These are phyloP conservation scores for Anhinga rufa DNA, from an alignment of 2,113 vertebrate species.

Conservation along the genomic window DNA sequence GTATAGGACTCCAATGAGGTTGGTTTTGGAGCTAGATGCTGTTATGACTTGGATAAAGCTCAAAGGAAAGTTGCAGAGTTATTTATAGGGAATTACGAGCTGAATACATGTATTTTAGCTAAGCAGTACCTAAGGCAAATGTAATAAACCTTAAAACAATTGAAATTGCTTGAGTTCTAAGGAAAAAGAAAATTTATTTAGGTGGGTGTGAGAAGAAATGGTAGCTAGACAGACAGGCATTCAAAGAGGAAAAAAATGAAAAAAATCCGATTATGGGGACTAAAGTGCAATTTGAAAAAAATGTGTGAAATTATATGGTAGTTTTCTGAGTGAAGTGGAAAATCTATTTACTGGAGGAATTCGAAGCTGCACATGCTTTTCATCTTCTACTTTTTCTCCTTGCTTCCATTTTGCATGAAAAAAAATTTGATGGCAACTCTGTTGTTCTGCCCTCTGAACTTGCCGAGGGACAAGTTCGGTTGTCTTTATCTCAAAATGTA, in stretches of 20 bases:
- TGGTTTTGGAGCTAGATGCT: background rate
- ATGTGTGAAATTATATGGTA: background rate
- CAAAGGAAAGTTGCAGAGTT: background rate
- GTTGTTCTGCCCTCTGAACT: background rate
- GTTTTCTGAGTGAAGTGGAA: background rate
- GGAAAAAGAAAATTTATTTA: background rate
- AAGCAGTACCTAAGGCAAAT: constrained; percentile 4
- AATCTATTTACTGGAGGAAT: background rate
- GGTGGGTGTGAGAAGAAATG: background rate
- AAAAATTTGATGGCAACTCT: background rate
- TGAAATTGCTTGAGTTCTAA: background rate
- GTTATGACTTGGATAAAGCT: constrained; percentile 4
- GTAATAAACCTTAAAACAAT: background rate
- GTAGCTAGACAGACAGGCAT: background rate
- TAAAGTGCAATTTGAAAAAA: background rate
- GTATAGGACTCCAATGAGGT: background rate
- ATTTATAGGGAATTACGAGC: background rate
- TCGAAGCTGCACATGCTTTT: background rate
- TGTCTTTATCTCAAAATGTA: background rate
- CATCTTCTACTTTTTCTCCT: background rate
- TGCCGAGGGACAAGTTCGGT: background rate
- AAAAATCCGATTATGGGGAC: background rate
- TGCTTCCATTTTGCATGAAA: background rate
- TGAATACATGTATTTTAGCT: background rate
- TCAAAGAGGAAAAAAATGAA: background rate